Evolutionary conservation across 1,140 invertebrate genomes (phyloP).

Genomic region (Euborellia annulipes): DNA sequence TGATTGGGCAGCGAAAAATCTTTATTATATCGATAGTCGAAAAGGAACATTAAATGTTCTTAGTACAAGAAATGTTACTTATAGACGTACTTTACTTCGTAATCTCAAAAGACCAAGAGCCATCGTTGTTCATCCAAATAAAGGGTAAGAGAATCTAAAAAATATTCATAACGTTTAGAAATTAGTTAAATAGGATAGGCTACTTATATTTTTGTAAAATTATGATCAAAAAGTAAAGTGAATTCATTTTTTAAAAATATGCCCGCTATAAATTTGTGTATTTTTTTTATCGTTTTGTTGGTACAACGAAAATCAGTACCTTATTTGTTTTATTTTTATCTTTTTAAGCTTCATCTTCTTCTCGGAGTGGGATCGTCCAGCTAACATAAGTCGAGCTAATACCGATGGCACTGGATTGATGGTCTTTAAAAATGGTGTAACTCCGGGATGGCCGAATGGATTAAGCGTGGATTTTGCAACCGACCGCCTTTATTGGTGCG

Average conservation of each 20-base stretch:
- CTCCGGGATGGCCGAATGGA: slow-evolving; percentile 92
- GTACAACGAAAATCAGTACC: not conserved
- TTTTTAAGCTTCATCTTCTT: slow-evolving; percentile 60
- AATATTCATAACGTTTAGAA: not conserved
- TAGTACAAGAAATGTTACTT: slow-evolving; percentile 68
- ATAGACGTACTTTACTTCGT: slow-evolving; percentile 67
- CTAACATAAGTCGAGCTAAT: slow-evolving; percentile 82
- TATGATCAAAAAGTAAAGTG: too few species aligned
- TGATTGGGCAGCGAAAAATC: slow-evolving; percentile 93
- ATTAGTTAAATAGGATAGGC: not conserved
- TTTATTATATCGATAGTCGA: slow-evolving; percentile 95
- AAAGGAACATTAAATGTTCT: slow-evolving; percentile 91
- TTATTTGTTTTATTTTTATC: slow-evolving; percentile 1
- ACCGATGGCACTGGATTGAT: slow-evolving; percentile 73
- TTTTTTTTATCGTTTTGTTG: not conserved
- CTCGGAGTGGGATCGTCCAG: slow-evolving; percentile 91
- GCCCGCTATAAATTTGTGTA: not conserved
- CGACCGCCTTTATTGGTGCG: slow-evolving; percentile 88
- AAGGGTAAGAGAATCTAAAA: slow-evolving; percentile 39
- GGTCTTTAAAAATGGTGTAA: slow-evolving; percentile 73
- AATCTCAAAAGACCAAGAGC: slow-evolving; percentile 83
- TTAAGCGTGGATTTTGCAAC: slow-evolving; percentile 78
- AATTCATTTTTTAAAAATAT: not conserved
- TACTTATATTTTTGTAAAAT: not conserved
- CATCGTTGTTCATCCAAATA: slow-evolving; percentile 91